A percentile compares a stretch with the other conserved stretches of the same genome.
Conservation (phyloP, 1,140 invertebrate species). For the Halesus radiatus region DNA sequence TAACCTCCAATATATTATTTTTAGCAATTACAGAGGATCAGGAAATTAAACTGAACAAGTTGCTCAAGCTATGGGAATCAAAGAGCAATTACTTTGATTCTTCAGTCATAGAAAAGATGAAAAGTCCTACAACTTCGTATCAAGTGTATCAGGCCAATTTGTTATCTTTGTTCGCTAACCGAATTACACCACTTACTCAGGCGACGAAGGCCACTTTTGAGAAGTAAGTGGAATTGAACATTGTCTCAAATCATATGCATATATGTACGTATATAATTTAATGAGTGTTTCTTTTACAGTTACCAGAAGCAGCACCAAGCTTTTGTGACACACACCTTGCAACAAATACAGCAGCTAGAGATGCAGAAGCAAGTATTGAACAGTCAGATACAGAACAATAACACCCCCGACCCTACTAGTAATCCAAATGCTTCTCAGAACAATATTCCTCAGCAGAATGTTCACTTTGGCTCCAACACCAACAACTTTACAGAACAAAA, state of each 20-base stretch:
- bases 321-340: constrained; percentile 91
- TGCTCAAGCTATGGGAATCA: constrained; percentile 94
- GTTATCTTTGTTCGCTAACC: constrained; percentile 81
- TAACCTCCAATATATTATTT: constrained; percentile 49
- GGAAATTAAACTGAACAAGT: constrained; percentile 90
- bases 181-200: constrained; percentile 82
- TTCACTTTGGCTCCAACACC: constrained; percentile 56
- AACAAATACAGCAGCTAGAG: constrained; percentile 88
- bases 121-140: constrained; percentile 83
- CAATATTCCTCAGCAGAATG: constrained; percentile 58
- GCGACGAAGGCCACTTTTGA: constrained; percentile 84
- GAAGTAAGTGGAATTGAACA: constrained; percentile 64
- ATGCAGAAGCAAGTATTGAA: constrained; percentile 84
- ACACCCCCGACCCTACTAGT: constrained; percentile 56
- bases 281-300: constrained; percentile 62
- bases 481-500: constrained; percentile 61
- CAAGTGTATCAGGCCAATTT: constrained; percentile 88
- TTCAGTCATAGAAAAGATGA: constrained; percentile 87
- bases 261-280: neutral
- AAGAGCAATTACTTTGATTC: constrained; percentile 94
- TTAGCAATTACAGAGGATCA: constrained; percentile 88
- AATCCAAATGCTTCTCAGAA: constrained; percentile 46
- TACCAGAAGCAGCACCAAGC: constrained; percentile 96
- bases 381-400: constrained; percentile 70
- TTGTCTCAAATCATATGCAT: neutral